Evolutionary conservation across 2,797 vertebrate genomes (phyloP).

Genomic region (Sebastes aleutianus): DNA sequence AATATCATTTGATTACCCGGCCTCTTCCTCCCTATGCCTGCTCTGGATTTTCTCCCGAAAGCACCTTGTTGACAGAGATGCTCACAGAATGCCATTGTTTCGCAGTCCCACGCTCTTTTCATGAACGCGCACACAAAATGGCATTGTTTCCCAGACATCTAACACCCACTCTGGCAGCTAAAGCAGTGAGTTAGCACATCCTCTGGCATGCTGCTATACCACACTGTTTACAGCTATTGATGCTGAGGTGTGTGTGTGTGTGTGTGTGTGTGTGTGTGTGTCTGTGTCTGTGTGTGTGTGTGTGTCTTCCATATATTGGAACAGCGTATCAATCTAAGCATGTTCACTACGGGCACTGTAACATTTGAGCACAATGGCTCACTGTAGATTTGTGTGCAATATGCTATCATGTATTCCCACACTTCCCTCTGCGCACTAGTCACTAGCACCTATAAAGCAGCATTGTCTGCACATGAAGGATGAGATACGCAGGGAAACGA

Average conservation of each 20-base stretch:
- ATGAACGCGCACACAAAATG: constrained; percentile 61
- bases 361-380: constrained; percentile 36
- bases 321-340: constrained; percentile 13
- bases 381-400: constrained; percentile 7
- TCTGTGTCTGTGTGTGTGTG: background rate
- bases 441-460: constrained; percentile 48
- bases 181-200: constrained; percentile 78
- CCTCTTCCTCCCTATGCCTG: constrained; percentile 23
- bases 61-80: constrained; percentile 72
- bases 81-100: constrained; percentile 80
- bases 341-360: background rate
- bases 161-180: constrained; percentile 75
- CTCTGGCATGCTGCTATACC: constrained; percentile 70
- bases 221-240: constrained; percentile 52
- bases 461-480: constrained; percentile 56
- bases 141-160: constrained; percentile 81
- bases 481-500: constrained; percentile 19
- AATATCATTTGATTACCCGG: constrained; percentile 56
- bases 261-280: background rate
- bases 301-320: background rate
- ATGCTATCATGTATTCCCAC: constrained; percentile 23
- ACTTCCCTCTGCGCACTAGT: background rate
- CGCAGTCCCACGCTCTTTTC: constrained; percentile 6
- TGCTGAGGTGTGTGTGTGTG: constrained; percentile 25
- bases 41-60: constrained; percentile 66